These are phyloP conservation scores for Apostichopus californicus DNA, from an alignment of 35 echinoderm and acorn worm genomes.

Conservation along the genomic window DNA sequence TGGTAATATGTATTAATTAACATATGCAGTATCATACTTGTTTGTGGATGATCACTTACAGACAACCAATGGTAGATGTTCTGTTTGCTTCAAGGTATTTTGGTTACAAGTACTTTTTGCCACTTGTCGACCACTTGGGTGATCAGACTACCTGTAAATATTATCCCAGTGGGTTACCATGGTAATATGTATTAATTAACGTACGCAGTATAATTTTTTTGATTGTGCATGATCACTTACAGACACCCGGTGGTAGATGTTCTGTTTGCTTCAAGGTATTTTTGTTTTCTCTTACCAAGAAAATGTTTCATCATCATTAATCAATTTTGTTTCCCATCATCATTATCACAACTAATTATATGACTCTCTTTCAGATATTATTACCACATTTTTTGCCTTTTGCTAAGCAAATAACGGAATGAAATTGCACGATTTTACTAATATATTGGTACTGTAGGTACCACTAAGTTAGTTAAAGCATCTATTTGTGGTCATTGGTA, in stretches of 20 bases:
- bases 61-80: not conserved
- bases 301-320: not conserved
- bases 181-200: not conserved
- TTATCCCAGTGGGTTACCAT: not conserved
- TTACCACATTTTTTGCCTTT: too few species aligned
- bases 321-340: not conserved
- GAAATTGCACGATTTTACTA: too few species aligned
- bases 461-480: too few species aligned
- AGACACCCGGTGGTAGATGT: not conserved
- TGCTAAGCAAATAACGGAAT: too few species aligned
- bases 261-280: not conserved
- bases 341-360: not conserved
- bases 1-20: not conserved
- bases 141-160: too few species aligned
- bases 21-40: not conserved
- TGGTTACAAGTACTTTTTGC: not conserved
- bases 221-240: not conserved
- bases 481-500: too few species aligned
- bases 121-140: not conserved
- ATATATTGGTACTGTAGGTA: too few species aligned
- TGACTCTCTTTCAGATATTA: not conserved
- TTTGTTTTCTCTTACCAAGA: not conserved
- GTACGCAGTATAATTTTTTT: not conserved
- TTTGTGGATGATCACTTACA: not conserved
- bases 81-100: not conserved